Evolutionary conservation across 2,888 invertebrate genomes (phyloP), one percentile per base, ranked within the genome.

Genomic region (Lepas anatifera): DNA sequence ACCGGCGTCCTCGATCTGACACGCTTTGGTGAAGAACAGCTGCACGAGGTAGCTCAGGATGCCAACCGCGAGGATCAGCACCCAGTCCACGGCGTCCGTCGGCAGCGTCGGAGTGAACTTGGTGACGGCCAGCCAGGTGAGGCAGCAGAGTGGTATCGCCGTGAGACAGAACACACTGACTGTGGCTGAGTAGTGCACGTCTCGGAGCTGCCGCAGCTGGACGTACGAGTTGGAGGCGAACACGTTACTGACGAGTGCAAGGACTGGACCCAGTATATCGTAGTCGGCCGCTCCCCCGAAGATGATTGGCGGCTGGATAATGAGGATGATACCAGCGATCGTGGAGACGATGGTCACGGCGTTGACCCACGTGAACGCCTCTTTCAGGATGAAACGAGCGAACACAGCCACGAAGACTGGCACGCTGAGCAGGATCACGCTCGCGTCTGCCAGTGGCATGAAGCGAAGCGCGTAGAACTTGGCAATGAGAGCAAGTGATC

Each of bases 1-100:
- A 0, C 93, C 92, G 3, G 93, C 94, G 80, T 94, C 92, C 78
- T 95, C 95, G 80, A 92, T 84, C 80, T 94, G 92, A 74, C 94
- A 81, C 3, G 94, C 90, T 78, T 92, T 84, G 22, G 95, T 95
- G 48, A 94, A 80, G 71, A 94, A 82, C 76, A 93, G 91, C 81
- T 94, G 94, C 1, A 93, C 93, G 68, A 13, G 8, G 39, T 10
- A 39, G 39, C 39, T 39, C 8, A 39, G 39, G 39, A 39, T 7
- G 39, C 39, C 39, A 13, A 39, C 13, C 8, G 39, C 39, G 39
- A 13, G 8, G 39, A 39, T 39, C 39, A 39, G 7, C 39, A 39
- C 7, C 39, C 39, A 39, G 39, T 13, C 13, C 8, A 13, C 13
- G 39, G 70, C 71, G 63, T 71, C 71, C 50, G 52, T 46, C 3